Conservation (phyloP, 2,797 vertebrate species). For the Brachymystax lenok region DNA sequence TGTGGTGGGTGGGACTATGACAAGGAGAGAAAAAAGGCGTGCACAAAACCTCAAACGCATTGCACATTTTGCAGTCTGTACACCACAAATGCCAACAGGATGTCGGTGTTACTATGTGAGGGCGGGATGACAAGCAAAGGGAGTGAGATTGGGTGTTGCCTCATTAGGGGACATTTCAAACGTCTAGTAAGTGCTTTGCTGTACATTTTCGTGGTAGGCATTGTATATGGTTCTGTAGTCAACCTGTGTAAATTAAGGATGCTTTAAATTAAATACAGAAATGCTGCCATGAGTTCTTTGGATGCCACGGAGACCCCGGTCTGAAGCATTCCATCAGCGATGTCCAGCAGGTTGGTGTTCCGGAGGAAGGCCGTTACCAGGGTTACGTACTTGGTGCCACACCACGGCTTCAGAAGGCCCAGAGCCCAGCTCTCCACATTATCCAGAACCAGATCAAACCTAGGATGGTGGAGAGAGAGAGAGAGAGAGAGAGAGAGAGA, state of each 20-base stretch:
- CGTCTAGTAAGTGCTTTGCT: neutral
- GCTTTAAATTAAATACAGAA: neutral
- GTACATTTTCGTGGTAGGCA: neutral
- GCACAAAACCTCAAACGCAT: neutral
- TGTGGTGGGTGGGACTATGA: neutral
- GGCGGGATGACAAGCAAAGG: neutral
- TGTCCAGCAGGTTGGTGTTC: conserved; percentile 88
- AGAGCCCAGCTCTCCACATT: conserved; percentile 89
- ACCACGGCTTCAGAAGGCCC: conserved; percentile 88
- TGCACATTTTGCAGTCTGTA: neutral
- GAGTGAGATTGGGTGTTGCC: neutral
- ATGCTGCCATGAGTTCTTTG: conserved; percentile 69
- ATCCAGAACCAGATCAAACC: conserved; percentile 95
- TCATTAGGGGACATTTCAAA: neutral
- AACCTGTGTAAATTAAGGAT: neutral
- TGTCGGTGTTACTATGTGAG: neutral
- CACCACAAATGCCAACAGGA: neutral
- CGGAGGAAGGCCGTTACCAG: conserved; percentile 92
- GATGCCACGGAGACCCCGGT: conserved; percentile 82
- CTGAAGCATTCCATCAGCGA: conserved; percentile 93
- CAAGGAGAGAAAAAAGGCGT: neutral
- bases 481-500: neutral
- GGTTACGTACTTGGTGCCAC: conserved; percentile 90
- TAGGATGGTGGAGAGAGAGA: conserved; percentile 45
- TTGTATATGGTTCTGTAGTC: neutral